phyloP scores from a whole-genome alignment of 2,888 invertebrate species.

The Ectemnius cavifrons region DNA sequence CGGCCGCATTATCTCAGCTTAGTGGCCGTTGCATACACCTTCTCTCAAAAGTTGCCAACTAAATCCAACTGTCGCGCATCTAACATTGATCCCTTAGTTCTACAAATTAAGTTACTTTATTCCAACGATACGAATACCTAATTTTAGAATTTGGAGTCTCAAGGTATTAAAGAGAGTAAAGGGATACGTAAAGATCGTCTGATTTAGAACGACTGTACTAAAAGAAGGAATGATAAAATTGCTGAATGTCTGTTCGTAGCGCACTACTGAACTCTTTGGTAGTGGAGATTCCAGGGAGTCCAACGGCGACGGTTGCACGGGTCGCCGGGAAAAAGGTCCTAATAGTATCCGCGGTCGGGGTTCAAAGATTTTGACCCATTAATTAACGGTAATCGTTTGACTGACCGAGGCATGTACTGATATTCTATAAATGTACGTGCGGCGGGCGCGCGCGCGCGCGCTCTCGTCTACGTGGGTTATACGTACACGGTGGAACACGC shows the following conservation, averaged over 20 bases:
- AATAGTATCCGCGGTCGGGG: background rate
- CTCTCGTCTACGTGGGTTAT: background rate
- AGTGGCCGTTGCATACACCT: conserved; percentile 47
- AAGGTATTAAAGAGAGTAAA: too few species aligned
- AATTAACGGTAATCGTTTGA: conserved; percentile 57
- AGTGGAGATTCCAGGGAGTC: too few species aligned
- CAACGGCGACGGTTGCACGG: too few species aligned
- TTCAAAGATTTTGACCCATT: conserved; percentile 42
- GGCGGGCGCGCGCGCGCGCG: conserved; percentile 8
- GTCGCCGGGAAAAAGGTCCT: background rate
- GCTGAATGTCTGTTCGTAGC: too few species aligned
- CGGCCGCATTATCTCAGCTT: conserved; percentile 73
- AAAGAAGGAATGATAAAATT: too few species aligned
- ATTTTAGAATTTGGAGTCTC: too few species aligned
- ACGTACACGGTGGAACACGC: conserved; percentile 12
- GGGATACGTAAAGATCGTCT: background rate
- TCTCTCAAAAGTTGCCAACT: conserved; percentile 46
- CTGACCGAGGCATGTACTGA: conserved; percentile 33
- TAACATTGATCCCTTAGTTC: too few species aligned
- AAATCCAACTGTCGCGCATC: too few species aligned
- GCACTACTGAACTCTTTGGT: too few species aligned
- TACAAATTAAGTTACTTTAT: too few species aligned
- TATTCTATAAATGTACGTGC: conserved; percentile 41
- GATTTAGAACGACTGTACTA: too few species aligned
- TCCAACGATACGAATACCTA: too few species aligned